Conservation (phyloP, 1,140 invertebrate genomes). For the Megathymus violae region DNA sequence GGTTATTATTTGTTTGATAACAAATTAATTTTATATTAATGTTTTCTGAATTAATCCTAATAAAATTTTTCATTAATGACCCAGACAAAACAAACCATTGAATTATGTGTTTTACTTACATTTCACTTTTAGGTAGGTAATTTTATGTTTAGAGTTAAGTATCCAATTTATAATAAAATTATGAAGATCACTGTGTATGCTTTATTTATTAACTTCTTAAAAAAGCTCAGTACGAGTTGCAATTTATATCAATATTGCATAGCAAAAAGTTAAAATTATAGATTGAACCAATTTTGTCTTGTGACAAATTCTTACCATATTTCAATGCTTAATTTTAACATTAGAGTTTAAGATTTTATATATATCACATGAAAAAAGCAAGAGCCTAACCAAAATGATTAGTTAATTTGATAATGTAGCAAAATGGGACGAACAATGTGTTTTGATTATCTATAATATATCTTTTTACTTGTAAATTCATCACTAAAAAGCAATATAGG, state of each 20-base stretch:
- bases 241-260: no score
- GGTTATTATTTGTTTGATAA: no score
- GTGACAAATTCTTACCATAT: no score
- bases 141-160: slow-evolving; percentile 61
- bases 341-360: no score
- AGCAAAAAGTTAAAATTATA: no score
- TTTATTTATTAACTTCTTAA: slow-evolving; percentile 52
- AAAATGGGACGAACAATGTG: no score
- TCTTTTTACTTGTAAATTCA: background rate
- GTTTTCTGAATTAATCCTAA: background rate
- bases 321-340: no score
- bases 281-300: background rate
- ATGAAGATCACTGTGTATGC: slow-evolving; percentile 58
- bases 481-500: background rate
- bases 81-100: slow-evolving; percentile 5
- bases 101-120: slow-evolving; percentile 12
- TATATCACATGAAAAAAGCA: no score
- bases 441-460: no score
- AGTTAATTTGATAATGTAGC: no score
- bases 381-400: no score
- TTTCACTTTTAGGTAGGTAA: slow-evolving; percentile 46
- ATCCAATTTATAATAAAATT: slow-evolving; percentile 68
- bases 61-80: slow-evolving; percentile 18
- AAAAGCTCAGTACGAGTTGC: background rate
- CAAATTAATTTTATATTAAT: no score